Evolutionary conservation across 2,888 invertebrate genomes (phyloP).

Genomic region (Hemistola chrysoprasaria): DNA sequence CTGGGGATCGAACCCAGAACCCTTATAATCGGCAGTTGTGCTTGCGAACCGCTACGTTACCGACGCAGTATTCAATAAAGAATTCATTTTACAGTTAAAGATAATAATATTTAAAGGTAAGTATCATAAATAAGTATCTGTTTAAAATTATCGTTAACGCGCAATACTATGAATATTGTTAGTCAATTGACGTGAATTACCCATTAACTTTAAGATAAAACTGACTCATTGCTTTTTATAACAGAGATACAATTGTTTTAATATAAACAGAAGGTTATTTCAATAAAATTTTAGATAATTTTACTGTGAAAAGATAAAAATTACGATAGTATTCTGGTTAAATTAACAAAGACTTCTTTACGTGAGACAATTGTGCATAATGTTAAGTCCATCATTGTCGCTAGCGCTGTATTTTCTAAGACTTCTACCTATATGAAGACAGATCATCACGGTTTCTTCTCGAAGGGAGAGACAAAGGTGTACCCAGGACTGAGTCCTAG

Average conservation of each 20-base stretch:
- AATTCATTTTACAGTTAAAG: background rate
- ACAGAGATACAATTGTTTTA: conserved; percentile 31
- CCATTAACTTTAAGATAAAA: conserved; percentile 30
- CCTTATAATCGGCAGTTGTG: too few relatives aligned
- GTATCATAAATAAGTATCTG: conserved; percentile 5
- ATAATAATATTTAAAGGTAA: conserved; percentile 2
- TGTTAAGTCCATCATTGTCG: too few relatives aligned
- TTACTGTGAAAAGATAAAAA: conserved; percentile 6
- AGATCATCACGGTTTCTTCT: too few relatives aligned
- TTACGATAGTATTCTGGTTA: background rate
- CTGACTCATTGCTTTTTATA: conserved; percentile 30
- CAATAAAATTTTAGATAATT: conserved; percentile 5
- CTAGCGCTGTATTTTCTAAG: too few relatives aligned
- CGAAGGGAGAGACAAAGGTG: too few relatives aligned
- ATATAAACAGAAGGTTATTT: conserved; percentile 22
- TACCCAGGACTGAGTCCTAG: too few relatives aligned
- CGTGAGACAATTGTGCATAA: too few relatives aligned
- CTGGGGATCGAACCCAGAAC: too few relatives aligned
- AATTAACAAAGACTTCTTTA: too few relatives aligned
- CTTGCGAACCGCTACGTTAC: too few relatives aligned
- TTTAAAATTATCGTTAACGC: conserved; percentile 8
- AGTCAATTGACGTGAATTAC: conserved; percentile 30
- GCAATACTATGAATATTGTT: conserved; percentile 22
- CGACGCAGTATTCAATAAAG: too few relatives aligned
- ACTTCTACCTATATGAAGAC: too few relatives aligned